Evolutionary conservation across 2,888 invertebrate genomes (phyloP), one percentile per base, ranked within the genome.

Genomic region (Cinara cedri): DNA sequence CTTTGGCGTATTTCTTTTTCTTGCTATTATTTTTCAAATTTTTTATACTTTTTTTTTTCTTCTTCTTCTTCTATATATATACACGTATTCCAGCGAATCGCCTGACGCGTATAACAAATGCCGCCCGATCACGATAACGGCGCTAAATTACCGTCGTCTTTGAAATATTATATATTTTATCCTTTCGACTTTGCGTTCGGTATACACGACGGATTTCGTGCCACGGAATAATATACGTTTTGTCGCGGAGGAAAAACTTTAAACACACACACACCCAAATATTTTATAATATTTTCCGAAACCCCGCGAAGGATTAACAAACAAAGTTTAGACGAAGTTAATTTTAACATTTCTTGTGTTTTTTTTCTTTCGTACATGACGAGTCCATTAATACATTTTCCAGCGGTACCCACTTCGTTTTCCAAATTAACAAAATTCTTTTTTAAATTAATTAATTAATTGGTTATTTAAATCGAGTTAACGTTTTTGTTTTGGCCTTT

Each of bases 261-360:
- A 0, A 44, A 16, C 46, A 8, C 49, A 63, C 34, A 24, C 16
- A 10, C 19, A n/a, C 2, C 24, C 62, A 21, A 2, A 21, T n/a
- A 9, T 8, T n/a, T 21, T 24, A 72, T 21, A 49, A 60, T 60
- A 68, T 63, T 72, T 11, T 10, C 21, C 42, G n/a, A 63, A 11
- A 63, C 51, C 6, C 13, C 21, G n/a, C n/a, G 21, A 74, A 54
- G 51, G 63, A 63, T 74, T 74, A 63, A 51, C 63, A 63, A 63
- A 74, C 49, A 74, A 74, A 74, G 63, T 63, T 74, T 74, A 74
- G 11, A 21, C 24, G 51, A 63, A 74, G 74, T 63, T 74, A 63
- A 74, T 63, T 74, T 74, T n/a, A 74, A 51, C 74, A 54, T 74
- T 24, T 1, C 4, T 24, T 13, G 14, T 60, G 26, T 44, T 34